Conservation (phyloP, 2,797 vertebrate species). For the Gymnothorax javanicus region DNA sequence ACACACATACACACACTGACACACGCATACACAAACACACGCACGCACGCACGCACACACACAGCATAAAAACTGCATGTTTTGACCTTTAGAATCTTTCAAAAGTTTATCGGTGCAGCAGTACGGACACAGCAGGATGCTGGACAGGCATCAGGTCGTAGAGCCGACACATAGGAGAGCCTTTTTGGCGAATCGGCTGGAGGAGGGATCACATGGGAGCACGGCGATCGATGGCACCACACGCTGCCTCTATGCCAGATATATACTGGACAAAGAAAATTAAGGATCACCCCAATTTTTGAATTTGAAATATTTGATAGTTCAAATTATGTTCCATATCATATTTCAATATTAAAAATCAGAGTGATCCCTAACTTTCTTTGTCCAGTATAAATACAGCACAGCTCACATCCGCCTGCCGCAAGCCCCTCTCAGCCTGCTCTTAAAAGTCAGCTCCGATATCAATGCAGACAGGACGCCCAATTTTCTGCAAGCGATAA, state of each 20-base stretch:
- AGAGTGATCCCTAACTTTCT: too few relatives aligned
- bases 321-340: too few relatives aligned
- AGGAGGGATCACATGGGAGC: constrained; percentile 26
- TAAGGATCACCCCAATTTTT: too few relatives aligned
- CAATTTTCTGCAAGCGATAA: constrained; percentile 11
- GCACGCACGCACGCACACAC: too few relatives aligned
- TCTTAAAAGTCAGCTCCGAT: not conserved
- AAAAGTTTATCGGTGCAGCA: too few relatives aligned
- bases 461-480: not conserved
- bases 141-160: not conserved
- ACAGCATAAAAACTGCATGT: not conserved
- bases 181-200: not conserved
- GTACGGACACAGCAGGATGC: not conserved
- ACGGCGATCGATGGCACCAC: constrained; percentile 16
- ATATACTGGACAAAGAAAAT: too few relatives aligned
- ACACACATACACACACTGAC: too few relatives aligned
- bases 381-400: constrained; percentile 31
- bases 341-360: too few relatives aligned
- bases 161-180: not conserved
- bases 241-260: constrained; percentile 13
- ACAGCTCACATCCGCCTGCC: constrained; percentile 2
- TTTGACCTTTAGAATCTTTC: not conserved
- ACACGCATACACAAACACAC: too few relatives aligned
- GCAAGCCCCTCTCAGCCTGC: constrained; percentile 8
- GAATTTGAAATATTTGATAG: too few relatives aligned